Conservation (phyloP, 2,888 invertebrate genomes). For the Diploptera punctata region DNA sequence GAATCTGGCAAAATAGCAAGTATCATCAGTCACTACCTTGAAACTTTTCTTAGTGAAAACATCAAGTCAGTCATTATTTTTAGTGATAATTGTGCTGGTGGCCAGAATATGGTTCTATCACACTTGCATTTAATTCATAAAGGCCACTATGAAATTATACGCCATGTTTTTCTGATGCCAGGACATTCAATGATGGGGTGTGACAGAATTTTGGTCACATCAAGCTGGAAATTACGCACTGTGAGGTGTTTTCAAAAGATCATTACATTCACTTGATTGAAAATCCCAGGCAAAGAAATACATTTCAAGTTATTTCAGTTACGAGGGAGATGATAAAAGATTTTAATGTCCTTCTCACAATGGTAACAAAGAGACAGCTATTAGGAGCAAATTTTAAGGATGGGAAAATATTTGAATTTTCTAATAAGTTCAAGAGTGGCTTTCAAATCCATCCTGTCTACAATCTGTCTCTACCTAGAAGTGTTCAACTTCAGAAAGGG, state of each 20-base stretch:
- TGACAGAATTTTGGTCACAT: background rate
- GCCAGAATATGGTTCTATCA: too few species aligned
- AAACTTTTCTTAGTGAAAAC: too few species aligned
- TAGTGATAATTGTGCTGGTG: too few species aligned
- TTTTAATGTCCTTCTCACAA: background rate
- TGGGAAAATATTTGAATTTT: too few species aligned
- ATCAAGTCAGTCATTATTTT: too few species aligned
- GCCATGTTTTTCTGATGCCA: too few species aligned
- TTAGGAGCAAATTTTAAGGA: background rate
- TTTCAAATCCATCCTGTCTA: background rate
- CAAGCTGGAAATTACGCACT: background rate
- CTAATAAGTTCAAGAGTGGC: too few species aligned
- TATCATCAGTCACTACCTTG: too few species aligned
- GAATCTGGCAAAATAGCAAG: too few species aligned
- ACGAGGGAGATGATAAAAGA: background rate
- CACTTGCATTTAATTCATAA: too few species aligned
- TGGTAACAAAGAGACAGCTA: background rate
- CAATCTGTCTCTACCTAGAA: background rate
- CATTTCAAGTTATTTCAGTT: background rate
- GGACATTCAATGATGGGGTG: too few species aligned
- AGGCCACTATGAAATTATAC: too few species aligned
- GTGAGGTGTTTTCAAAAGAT: background rate
- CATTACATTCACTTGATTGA: background rate
- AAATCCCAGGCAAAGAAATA: background rate
- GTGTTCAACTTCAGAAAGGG: background rate